Evolutionary conservation across 2,113 vertebrate genomes (phyloP), one percentile per base, ranked within the genome.

Genomic region (Sinocyclocheilus rhinocerous): DNA sequence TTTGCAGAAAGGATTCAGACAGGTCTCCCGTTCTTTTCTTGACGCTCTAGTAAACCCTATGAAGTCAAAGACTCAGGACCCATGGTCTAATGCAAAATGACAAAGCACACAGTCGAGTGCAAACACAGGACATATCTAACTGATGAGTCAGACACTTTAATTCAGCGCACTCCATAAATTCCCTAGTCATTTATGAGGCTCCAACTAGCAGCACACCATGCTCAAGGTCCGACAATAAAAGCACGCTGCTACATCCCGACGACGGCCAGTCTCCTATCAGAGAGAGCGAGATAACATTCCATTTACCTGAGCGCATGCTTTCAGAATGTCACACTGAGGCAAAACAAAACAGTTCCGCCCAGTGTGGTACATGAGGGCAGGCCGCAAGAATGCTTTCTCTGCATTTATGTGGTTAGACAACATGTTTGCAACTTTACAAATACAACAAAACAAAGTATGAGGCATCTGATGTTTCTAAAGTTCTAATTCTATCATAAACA

Each of bases 221-320:
- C 87, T 93, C 92, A 94, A 93, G 91, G 93, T 93, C 90, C 89
- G 45, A 86, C 87, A 39, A 63, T 89, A 87, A 88, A 89, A 91
- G 65, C 4, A 12, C 7, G 11, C 70, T 29, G 48, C 50, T 87
- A 85, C 63, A 45, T 29, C 89, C 57, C 81, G 85, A 87, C 57
- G 76, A 86, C 57, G 4, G 81, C 80, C 73, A 13, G 45, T 88
- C 75, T 81, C 48, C 76, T 91, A 92, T 93, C 90, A 69, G 61
- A 50, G 7, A 72, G 16, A 10, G 65, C 45, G 73, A 76, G 92
- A 90, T 90, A 86, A 90, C 93, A 94, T 92, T 95, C 92, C 93
- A 91, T 90, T 91, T 59, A 81, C 88, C 92, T 92, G 90, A 93
- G 88, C 11, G 63, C 63, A 90, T 72, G 84, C 50, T 75, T 86